Evolutionary conservation across 2,797 vertebrate genomes (phyloP), one percentile per base, ranked within the genome.

Genomic region (Girardinus metallicus): DNA sequence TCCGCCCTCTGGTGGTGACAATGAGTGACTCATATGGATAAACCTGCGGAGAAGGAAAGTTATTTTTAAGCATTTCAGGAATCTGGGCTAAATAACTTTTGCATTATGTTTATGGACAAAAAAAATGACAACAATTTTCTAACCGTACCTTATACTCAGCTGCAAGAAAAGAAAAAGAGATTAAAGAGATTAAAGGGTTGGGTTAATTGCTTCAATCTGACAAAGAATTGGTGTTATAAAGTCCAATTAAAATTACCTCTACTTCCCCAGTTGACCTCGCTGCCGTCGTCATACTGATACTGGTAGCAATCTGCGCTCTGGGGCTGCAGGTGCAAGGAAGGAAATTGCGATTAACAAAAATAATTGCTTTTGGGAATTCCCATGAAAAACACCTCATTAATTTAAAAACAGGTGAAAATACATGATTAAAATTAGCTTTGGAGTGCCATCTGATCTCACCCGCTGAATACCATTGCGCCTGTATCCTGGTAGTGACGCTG

Each of bases 21-120:
- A 99, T 95, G 70, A 99, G 96, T 29, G 96, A 95, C 81, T 99
- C 98, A 7, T 99, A 99, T 4, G 98, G 98, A 83, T 99, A 98
- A 86, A 99, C 96, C 99, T 99, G 81, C 31, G 84, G 66, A 18
- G 21, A 76, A 23, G 6, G 4, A 39, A 26, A 80, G 23, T 10
- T 12, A 44, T 73, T 73, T 75, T 51, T 51, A 78, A 29, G 71
- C 29, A 71, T 26, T 34, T 76, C 21, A 73, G n/a, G 8, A 9
- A 39, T 43, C 13, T 70, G 21, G 39, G 0, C 23, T 9, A 70
- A 43, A 39, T 36, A 60, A 26, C 23, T 2, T 23, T 47, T 49
- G 4, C n/a, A 57, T n/a, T 60, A 13, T 26, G 43, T n/a, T 74
- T 11, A 47, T 80, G 39, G n/a, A n/a, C n/a, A 3, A 77, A 60